Evolutionary conservation across 2,888 invertebrate species (phyloP).

Genomic region (Idaea biselata): DNA sequence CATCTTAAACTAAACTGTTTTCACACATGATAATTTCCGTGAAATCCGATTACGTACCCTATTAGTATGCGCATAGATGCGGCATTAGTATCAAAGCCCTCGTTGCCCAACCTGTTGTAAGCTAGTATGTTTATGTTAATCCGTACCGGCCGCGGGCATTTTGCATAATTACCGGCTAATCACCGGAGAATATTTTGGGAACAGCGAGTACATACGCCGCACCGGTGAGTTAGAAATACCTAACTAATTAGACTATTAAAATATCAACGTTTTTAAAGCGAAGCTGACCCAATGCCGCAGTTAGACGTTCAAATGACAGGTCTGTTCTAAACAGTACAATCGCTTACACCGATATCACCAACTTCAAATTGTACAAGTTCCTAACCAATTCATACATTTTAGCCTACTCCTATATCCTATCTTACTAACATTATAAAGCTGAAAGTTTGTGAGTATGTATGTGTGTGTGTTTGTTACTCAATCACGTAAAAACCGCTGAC

Average conservation of each 20-base stretch:
- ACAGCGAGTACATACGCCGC: constrained; percentile 19
- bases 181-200: constrained; percentile 32
- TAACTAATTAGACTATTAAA: neutral
- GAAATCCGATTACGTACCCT: constrained; percentile 3
- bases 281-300: neutral
- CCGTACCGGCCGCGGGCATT: constrained; percentile 25
- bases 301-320: neutral
- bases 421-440: too few relatives aligned
- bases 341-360: constrained; percentile 6
- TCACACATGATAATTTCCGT: neutral
- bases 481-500: too few relatives aligned
- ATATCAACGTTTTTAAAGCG: neutral
- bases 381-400: too few relatives aligned
- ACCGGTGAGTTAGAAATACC: neutral
- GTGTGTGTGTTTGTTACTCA: too few relatives aligned
- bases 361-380: too few relatives aligned
- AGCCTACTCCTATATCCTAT: too few relatives aligned
- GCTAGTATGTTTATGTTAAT: constrained; percentile 37
- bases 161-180: constrained; percentile 46
- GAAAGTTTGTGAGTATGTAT: too few relatives aligned
- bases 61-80: neutral
- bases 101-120: constrained; percentile 24
- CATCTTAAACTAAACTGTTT: neutral
- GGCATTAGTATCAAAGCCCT: neutral
- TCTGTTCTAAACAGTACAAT: neutral